Base-by-base conservation (phyloP, 2,113 vertebrate species). In the Mustela nigripes region DNA sequence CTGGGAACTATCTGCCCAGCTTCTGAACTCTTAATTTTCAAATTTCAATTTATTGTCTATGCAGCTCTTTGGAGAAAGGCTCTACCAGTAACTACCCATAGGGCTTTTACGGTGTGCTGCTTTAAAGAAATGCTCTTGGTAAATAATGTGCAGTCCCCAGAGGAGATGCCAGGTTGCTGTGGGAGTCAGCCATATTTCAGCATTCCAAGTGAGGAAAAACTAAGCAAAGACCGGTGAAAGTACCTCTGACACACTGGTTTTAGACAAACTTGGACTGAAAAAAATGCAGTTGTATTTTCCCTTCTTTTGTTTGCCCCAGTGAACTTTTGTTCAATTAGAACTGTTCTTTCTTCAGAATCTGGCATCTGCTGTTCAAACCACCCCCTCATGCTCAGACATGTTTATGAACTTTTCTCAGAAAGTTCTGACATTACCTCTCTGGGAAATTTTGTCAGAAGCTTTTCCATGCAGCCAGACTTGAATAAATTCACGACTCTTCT, bases 321-420 rank as follows among this genome's bases (percentile, higher is more conserved):
- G 98, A 98, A 98, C 97, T 98, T 98, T 98, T 98, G 98, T 98
- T 98, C 97, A 93, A 87, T 42, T 60, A 71, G 31, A 95, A 91
- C 92, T 97, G 92, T 97, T 98, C 89, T 96, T 98, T 73, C 95
- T 97, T 87, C 93, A 95, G 97, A 98, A 98, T 98, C 96, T 98
- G 95, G 97, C 98, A 97, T 98, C 95, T 96, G 62, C 94, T 97
- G 76, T 85, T 97, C 81, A 65, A 97, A 50, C 0, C 98, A 98
- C 93, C 98, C 96, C 94, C 97, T 97, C 98, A 94, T 92, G 98
- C 76, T 98, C 86, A 93, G 95, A 69, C 2, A 83, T 95, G 94
- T 96, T 97, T 94, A 22, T 65, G 73, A 98, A 96, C 8, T 9
- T 76, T 92, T 97, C 80, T 94, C 94, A 69, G 63, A 79, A 97